phyloP scores from a whole-genome alignment of 2,797 vertebrate species.

The Clarias laeviceps region DNA sequence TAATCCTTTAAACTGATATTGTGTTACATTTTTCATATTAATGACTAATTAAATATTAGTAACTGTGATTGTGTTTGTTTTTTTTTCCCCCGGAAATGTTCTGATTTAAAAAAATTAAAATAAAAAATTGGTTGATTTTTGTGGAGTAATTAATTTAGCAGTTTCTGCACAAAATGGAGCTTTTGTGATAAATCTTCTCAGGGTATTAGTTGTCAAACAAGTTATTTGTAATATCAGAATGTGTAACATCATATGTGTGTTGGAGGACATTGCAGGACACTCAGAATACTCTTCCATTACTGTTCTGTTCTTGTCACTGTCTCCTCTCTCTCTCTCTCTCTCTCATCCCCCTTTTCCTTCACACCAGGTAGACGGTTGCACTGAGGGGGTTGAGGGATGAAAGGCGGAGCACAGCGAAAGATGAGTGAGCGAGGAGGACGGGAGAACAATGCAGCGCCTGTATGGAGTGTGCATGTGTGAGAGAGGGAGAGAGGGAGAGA shows the following conservation, averaged over 20 bases:
- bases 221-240: background rate
- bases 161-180: background rate
- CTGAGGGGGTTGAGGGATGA: slow-evolving; percentile 41
- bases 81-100: background rate
- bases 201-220: background rate
- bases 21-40: background rate
- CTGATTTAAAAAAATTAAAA: background rate
- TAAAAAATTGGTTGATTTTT: background rate
- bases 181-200: background rate
- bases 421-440: slow-evolving; percentile 54
- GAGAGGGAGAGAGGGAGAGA: slow-evolving; percentile 36
- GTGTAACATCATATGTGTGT: background rate
- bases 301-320: background rate
- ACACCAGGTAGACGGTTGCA: slow-evolving; percentile 49
- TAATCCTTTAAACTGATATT: background rate
- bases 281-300: background rate
- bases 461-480: slow-evolving; percentile 56
- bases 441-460: slow-evolving; percentile 72
- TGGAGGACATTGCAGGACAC: background rate
- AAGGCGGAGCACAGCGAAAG: slow-evolving; percentile 60
- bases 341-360: slow-evolving; percentile 40
- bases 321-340: slow-evolving; percentile 33
- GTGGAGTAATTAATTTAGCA: background rate
- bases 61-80: background rate
- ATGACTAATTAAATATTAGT: background rate